Evolutionary conservation across 2,797 vertebrate genomes (phyloP), one percentile per base, ranked within the genome.

Genomic region (Varecia variegata): DNA sequence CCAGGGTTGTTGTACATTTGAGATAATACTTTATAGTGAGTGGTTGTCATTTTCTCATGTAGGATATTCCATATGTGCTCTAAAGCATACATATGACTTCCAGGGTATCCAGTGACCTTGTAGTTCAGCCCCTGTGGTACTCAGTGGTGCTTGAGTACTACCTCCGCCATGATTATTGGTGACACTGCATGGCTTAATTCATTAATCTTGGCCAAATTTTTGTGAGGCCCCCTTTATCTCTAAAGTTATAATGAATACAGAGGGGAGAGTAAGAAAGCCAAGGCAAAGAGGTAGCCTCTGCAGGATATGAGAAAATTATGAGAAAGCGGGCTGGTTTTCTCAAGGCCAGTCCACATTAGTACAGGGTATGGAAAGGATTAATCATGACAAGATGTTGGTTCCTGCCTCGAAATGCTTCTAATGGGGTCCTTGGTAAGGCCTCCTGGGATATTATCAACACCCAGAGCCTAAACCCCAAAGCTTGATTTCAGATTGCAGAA

Each of bases 321-420:
- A 52, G 54, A 32, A 38, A 58, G 77, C 1, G 20, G 47, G 73
- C 21, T 86, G 54, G 52, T 38, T 92, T 89, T 94, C 91, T 71
- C 94, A 96, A 93, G 76, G 86, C 83, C 80, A 90, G 70, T 85
- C 32, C 2, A 43, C 65, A 88, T 96, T 87, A 70, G 94, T 86
- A 60, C 67, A 74, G 87, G 80, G 94, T 96, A 89, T 93, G 96
- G 93, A 97, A 89, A 97, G 86, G 95, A 97, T 90, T 97, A 97
- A 97, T 97, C 93, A 73, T 1, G 43, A 88, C 93, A 96, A 97
- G 91, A 97, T 96, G 89, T 90, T 18, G 40, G 80, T 65, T 94
- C 67, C 74, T 93, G 89, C 54, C 83, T 97, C 52, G 65, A 76
- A 71, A 40, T 43, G 54, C 76, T 95, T 95, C 83, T 95, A 68